Evolutionary conservation across 1,140 invertebrate species (phyloP).

Genomic region (Drosophila lacteicornis): DNA sequence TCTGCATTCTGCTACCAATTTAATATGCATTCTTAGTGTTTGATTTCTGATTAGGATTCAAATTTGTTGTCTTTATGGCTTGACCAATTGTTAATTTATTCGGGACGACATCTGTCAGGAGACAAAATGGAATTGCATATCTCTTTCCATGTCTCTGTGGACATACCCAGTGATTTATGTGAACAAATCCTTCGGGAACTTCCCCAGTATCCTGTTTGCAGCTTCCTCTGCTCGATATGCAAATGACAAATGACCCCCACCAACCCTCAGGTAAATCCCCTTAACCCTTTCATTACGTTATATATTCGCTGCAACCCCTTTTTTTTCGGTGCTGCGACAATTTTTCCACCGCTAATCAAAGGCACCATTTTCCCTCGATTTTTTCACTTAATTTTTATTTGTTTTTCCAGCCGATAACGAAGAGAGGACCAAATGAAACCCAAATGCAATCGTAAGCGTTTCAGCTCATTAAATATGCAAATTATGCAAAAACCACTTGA

Average conservation of each 20-base stretch:
- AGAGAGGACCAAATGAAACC: conserved; percentile 32
- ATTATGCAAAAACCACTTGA: conserved; percentile 76
- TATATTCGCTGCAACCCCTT: conserved; percentile 27
- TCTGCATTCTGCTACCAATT: background rate
- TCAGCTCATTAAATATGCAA: conserved; percentile 74
- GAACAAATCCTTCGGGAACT: conserved; percentile 14
- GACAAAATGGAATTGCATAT: conserved; percentile 54
- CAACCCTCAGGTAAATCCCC: conserved; percentile 36
- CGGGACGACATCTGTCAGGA: conserved; percentile 42
- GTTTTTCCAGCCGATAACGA: conserved; percentile 72
- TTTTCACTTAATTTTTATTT: conserved; percentile 82
- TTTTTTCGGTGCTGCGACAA: conserved; percentile 33
- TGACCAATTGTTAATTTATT: conserved; percentile 60
- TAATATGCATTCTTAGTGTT: background rate
- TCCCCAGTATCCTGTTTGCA: conserved; percentile 49
- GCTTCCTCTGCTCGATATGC: conserved; percentile 54
- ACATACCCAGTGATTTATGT: conserved; percentile 62
- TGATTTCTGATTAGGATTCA: conserved; percentile 34
- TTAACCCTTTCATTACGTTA: conserved; percentile 52
- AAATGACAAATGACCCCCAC: conserved; percentile 68
- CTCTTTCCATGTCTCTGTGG: background rate
- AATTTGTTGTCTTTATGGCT: conserved; percentile 47
- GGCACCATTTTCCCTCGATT: conserved; percentile 61
- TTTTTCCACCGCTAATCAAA: conserved; percentile 64
- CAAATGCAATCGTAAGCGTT: conserved; percentile 44